Evolutionary conservation across 2,797 vertebrate species (phyloP), one percentile per base, ranked within the genome.

Genomic region (Lophius americanus): DNA sequence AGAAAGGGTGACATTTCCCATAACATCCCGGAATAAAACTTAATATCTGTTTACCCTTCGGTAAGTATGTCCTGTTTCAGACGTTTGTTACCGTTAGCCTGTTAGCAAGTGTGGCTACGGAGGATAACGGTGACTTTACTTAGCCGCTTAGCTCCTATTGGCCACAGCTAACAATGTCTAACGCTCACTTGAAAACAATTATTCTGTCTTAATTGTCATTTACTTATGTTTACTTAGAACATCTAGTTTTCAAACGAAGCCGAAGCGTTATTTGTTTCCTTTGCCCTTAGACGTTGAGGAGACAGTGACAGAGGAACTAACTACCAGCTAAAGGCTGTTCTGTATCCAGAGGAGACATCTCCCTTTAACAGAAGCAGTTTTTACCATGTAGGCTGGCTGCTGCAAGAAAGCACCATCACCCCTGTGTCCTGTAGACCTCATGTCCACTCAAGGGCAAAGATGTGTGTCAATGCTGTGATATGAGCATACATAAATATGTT

Each of bases 71-170:
- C 6, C 0, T 60, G 7, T 77, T 55, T 50, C 5, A 2, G 23
- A 0, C 0, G 53, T 7, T 48, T 65, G 46, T 70, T 9, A 1
- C 44, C 32, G 58, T 78, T 85, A 82, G 84, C 79, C 63, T 32
- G 0, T 79, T 89, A 90, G 89, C 85, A 44, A 64, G 39, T 0
- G 35, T 3, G 46, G 72, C 82, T 84, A 80, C 68, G 12, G 49
- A 68, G 36, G 33, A 47, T 56, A 67, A 61, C 44, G 64, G 59
- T 67, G 66, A 73, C 78, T 52, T 42, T 0, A 47, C 13, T 67
- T 36, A 60, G 57, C 43, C 42, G 70, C 66, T 58, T 35, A 62
- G 48, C 47, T 14, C 2, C 23, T 1, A 9, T 37, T 11, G 42
- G 12, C 32, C 69, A 35, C 52, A 42, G 14, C 3, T 71, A 53